Conservation (phyloP, 1,140 invertebrate genomes). For the Heliconius nattereri region DNA sequence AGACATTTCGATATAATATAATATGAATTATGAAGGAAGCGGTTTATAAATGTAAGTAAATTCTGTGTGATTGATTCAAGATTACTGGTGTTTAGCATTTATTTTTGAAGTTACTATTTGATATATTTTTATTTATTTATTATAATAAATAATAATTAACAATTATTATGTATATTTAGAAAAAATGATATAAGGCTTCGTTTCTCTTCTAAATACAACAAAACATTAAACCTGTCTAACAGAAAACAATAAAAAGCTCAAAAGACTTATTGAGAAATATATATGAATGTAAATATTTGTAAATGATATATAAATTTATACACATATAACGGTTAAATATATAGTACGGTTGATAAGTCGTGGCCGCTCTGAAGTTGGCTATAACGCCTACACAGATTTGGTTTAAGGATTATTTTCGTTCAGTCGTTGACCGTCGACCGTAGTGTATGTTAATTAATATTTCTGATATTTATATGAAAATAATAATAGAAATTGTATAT, state of each 20-base stretch:
- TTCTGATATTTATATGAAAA: no score
- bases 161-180: conserved; percentile 12
- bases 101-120: conserved; percentile 19
- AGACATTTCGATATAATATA: background rate
- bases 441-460: background rate
- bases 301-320: conserved; percentile 19
- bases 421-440: no score
- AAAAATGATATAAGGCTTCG: background rate
- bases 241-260: conserved; percentile 26
- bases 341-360: background rate
- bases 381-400: no score
- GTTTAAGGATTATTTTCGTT: no score
- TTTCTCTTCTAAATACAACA: conserved; percentile 1
- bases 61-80: background rate
- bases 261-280: conserved; percentile 16
- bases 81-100: conserved; percentile 15
- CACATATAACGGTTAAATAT: background rate
- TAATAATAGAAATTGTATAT: background rate
- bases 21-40: background rate
- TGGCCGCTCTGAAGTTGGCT: no score
- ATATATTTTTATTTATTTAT: conserved; percentile 17
- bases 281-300: conserved; percentile 32
- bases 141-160: conserved; percentile 1
- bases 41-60: background rate
- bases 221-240: conserved; percentile 13